Conservation (phyloP, 2,888 invertebrate species). For the Cyclophora albipunctata region DNA sequence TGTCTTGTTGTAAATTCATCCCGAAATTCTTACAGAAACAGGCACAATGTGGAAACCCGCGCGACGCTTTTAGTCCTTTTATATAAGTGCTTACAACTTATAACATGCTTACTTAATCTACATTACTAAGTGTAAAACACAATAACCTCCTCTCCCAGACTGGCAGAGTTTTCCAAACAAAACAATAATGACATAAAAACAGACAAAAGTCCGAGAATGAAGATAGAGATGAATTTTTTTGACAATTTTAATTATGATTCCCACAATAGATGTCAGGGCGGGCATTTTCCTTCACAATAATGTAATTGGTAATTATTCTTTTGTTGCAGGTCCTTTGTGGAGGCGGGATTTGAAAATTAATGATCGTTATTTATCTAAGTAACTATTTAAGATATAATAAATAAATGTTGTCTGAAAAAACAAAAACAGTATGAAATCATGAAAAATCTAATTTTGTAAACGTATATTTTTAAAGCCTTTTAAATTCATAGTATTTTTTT, state of each 20-base stretch:
- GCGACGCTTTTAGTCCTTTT: too few relatives aligned
- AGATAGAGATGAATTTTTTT: conserved; percentile 22
- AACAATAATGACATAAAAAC: conserved; percentile 16
- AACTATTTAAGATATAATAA: too few relatives aligned
- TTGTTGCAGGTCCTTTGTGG: conserved; percentile 35
- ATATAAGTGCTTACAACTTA: too few relatives aligned
- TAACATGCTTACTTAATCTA: neutral
- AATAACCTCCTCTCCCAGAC: too few relatives aligned
- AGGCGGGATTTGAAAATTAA: neutral
- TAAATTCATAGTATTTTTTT: neutral
- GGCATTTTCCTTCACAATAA: conserved; percentile 21
- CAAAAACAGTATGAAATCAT: too few relatives aligned
- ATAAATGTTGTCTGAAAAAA: too few relatives aligned
- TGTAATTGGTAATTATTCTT: conserved; percentile 26
- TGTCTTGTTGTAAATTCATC: too few relatives aligned
- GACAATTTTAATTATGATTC: conserved; percentile 30
- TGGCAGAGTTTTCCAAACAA: too few relatives aligned
- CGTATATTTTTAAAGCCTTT: too few relatives aligned
- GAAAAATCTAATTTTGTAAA: too few relatives aligned
- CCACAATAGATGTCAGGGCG: conserved; percentile 16
- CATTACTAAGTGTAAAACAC: neutral
- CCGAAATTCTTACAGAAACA: too few relatives aligned
- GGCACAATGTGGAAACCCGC: too few relatives aligned
- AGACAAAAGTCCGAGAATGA: conserved; percentile 2
- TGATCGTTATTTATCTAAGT: neutral